A percentile compares a stretch with the other conserved stretches of the same genome.
Conservation (phyloP, 2,797 vertebrate species). For the Antennarius maculatus region DNA sequence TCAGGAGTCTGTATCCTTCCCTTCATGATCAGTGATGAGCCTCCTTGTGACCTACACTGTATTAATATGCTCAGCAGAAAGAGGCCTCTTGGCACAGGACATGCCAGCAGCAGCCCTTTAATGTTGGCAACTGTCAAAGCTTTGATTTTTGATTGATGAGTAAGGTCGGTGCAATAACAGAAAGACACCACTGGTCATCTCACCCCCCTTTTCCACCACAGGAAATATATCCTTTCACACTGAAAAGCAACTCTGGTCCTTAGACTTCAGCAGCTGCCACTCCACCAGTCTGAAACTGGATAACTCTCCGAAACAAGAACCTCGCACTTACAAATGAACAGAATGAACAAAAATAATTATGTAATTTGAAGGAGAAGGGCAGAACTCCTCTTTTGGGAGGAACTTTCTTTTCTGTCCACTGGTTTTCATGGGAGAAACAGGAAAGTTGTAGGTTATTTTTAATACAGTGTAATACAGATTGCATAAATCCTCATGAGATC, state of each 20-base stretch:
- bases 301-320: slow-evolving; percentile 1
- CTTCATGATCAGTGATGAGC: slow-evolving; percentile 63
- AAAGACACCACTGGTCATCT: slow-evolving; percentile 54
- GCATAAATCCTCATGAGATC: not conserved
- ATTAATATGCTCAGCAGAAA: slow-evolving; percentile 72
- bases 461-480: not conserved
- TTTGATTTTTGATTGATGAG: slow-evolving; percentile 79
- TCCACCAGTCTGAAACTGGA: slow-evolving; percentile 15
- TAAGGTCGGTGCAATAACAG: slow-evolving; percentile 68
- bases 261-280: slow-evolving; percentile 14
- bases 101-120: slow-evolving; percentile 67
- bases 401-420: slow-evolving; percentile 2
- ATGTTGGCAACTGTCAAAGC: slow-evolving; percentile 67
- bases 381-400: slow-evolving; percentile 3
- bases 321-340: slow-evolving; percentile 16
- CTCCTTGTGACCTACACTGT: slow-evolving; percentile 61
- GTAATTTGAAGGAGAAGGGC: too few relatives aligned
- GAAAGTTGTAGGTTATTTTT: slow-evolving; percentile 4
- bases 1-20: slow-evolving; percentile 48
- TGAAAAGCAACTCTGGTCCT: slow-evolving; percentile 2
- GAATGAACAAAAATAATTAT: not conserved
- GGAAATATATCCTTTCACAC: slow-evolving; percentile 41
- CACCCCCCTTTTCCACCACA: slow-evolving; percentile 40
- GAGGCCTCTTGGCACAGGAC: slow-evolving; percentile 67
- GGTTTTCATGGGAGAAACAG: slow-evolving; percentile 12